Evolutionary conservation across 2,797 vertebrate species (phyloP), one percentile per base, ranked within the genome.

Genomic region (Adrianichthys oophorus): DNA sequence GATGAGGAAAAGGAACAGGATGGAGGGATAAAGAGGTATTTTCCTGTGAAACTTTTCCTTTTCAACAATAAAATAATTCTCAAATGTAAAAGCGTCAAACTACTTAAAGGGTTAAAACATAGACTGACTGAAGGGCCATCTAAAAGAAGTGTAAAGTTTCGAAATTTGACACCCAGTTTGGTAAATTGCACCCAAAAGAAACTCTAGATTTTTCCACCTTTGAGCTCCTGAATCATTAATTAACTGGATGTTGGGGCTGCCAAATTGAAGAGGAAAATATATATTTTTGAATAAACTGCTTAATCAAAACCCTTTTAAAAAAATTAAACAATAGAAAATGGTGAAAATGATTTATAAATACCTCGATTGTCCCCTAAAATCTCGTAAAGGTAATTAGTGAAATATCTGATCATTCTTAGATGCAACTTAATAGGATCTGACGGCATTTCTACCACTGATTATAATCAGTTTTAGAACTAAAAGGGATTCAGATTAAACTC

Each of bases 221-320:
- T 57, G 59, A 47, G 45, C 55, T 58, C 46, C 70, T 86, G 58
- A 88, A 88, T 91, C 59, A 85, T 89, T 90, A 21, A 90, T 86
- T 79, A 24, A 26, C 44, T 7, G 3, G 7, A 57, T 23, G 1
- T 23, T 49, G 32, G 67, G 24, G 15, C 1, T 12, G 18, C n/a
- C 8, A 13, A 13, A 18, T 10, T 10, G 12, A 18, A 18, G 3
- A 18, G 16, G 1, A 8, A 19, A 45, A 45, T 4, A 3, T 7
- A 18, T 10, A 26, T 26, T 10, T 17, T 19, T 19, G 4, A 46
- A 17, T 21, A 46, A 3, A 4, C 3, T 4, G 10, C 8, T 4
- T 19, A 1, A 12, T 42, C 0, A 42, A 42, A 42, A 16, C 0
- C 6, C 1, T 5, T 15, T 15, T 42, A 42, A 42, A 16, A 1